A percentile compares a stretch with the other conserved stretches of the same genome.
Conservation (phyloP, 1,140 invertebrate genomes). For the Lepidurus couesii region DNA sequence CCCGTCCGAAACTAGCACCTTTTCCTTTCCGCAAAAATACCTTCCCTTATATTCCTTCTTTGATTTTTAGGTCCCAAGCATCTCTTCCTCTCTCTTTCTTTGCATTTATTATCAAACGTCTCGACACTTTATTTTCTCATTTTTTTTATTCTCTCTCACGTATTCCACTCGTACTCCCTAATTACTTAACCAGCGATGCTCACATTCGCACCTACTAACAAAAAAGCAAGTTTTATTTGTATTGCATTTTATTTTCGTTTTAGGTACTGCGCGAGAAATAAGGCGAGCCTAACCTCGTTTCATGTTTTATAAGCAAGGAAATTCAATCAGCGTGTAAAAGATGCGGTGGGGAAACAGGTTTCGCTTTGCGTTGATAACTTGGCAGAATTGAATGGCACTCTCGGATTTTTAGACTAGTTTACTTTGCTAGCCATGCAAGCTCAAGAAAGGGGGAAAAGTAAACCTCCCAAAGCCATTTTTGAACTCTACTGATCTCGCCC, state of each 20-base stretch:
- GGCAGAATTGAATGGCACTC: background rate
- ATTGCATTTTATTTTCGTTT: too few species aligned
- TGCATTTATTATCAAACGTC: background rate
- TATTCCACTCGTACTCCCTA: background rate
- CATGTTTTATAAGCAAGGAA: background rate
- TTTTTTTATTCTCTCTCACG: background rate
- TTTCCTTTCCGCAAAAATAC: background rate
- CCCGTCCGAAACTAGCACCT: constrained; percentile 18
- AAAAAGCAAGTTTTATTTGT: background rate
- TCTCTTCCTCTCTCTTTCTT: background rate
- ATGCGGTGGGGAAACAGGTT: background rate
- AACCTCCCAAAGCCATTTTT: background rate
- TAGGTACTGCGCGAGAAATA: background rate
- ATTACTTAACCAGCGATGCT: background rate
- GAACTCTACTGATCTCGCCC: background rate
- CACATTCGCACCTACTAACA: background rate
- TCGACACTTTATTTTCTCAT: background rate
- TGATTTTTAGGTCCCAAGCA: background rate
- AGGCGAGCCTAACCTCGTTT: background rate
- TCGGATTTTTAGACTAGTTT: background rate
- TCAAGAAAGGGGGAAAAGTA: background rate
- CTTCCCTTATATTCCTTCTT: background rate
- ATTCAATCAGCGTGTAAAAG: constrained; percentile 1
- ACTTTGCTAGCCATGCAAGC: background rate
- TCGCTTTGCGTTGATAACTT: constrained; percentile 7